These are phyloP conservation scores for Rhabditoides inermis DNA, from an alignment of 2,888 invertebrate genomes.

Conservation along the genomic window DNA sequence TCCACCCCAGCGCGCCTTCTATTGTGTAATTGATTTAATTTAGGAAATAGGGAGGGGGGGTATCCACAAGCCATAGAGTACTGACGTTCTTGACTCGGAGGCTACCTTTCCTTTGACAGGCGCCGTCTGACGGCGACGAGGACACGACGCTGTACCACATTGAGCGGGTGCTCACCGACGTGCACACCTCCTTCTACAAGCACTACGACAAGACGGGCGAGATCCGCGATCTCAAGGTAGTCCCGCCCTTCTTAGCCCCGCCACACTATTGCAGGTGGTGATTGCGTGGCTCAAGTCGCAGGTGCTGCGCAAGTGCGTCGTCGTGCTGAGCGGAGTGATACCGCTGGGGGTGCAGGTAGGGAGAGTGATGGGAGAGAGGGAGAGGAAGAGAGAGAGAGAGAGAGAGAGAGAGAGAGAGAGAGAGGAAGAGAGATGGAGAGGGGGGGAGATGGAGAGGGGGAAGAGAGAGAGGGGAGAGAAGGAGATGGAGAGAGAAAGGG, in stretches of 20 bases:
- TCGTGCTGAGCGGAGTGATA: conserved; percentile 20
- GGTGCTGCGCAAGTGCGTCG: conserved; percentile 33
- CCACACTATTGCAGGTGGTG: conserved; percentile 21
- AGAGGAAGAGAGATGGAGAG: too few relatives aligned
- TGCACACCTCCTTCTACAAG: conserved; percentile 74
- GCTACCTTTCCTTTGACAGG: too few relatives aligned
- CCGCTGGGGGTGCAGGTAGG: background rate
- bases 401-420: too few relatives aligned
- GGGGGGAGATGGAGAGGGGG: too few relatives aligned
- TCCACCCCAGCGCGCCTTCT: too few relatives aligned
- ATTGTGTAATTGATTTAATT: too few relatives aligned
- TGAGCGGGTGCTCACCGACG: conserved; percentile 36
- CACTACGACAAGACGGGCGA: conserved; percentile 60
- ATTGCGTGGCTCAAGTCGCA: conserved; percentile 26
- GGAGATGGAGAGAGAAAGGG: too few relatives aligned
- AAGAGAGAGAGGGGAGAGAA: too few relatives aligned
- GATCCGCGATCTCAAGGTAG: conserved; percentile 31
- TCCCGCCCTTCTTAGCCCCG: background rate
- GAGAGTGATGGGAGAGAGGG: background rate
- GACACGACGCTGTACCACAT: conserved; percentile 66
- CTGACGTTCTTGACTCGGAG: too few relatives aligned
- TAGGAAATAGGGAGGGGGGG: too few relatives aligned
- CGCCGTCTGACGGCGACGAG: conserved; percentile 20
- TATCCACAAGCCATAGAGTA: too few relatives aligned
- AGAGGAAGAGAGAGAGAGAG: conserved; percentile 12